Conservation (phyloP, 2,113 vertebrate genomes). For the Recurvirostra avosetta region DNA sequence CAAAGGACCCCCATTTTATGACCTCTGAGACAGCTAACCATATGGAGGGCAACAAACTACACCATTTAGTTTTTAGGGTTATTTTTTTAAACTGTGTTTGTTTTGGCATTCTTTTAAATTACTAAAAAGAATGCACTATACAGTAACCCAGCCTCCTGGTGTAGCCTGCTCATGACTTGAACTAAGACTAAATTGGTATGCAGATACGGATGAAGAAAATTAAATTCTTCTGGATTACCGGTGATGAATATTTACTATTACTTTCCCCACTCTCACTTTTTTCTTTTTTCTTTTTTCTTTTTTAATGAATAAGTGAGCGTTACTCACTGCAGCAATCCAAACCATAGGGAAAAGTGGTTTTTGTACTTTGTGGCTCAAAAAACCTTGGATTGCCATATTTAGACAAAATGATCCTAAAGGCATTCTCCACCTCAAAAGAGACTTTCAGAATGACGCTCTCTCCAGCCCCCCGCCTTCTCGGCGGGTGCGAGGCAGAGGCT, state of each 20-base stretch:
- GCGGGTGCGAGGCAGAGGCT: rapidly evolving
- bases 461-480: rapidly evolving
- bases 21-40: constrained; percentile 58
- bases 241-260: constrained; percentile 1
- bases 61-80: not conserved
- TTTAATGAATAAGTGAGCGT: not conserved
- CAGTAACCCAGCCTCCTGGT: not conserved
- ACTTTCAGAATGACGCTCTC: not conserved
- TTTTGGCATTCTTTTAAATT: constrained; percentile 20
- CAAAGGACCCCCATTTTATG: constrained; percentile 54
- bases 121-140: not conserved
- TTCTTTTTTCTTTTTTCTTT: not conserved
- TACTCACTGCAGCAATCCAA: constrained; percentile 1
- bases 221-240: constrained; percentile 6
- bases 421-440: not conserved
- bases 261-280: not conserved
- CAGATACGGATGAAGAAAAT: constrained; percentile 2
- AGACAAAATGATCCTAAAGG: not conserved
- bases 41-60: constrained; percentile 56
- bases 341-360: not conserved
- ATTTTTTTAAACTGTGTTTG: not conserved
- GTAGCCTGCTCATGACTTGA: not conserved
- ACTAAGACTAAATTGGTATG: not conserved
- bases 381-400: not conserved
- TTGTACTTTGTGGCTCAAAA: not conserved